Base-by-base conservation (phyloP, 92 coral and sea anemone species). In the Palythoa caribaeorum region DNA sequence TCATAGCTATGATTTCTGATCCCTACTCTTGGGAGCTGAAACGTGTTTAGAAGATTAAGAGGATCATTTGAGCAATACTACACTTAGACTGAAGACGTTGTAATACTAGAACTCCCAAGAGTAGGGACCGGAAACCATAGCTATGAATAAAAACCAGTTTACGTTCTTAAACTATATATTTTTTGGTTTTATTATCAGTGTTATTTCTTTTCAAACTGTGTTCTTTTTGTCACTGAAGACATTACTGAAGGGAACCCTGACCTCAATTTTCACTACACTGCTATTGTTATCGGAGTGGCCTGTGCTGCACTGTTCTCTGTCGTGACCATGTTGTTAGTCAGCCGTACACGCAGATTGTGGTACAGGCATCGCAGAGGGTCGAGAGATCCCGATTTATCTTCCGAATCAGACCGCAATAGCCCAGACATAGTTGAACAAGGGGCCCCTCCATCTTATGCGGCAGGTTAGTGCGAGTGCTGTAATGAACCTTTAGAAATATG, bases 231-330 rank as follows among this genome's bases (percentile, higher is more conserved):
- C 20, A 63, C 8, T 15, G 17, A 84, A 85, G 73, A 87, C 52
- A 83, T 15, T 3, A 50, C 8, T 38, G 77, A 81, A 50, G 89
- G 51, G 9, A 52, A 57, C 3, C 52, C 90, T 7, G 96, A 95
- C 59, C 90, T 93, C 1, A 90, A 93, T 77, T 92, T 81, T 20
- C 98, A 95, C 80, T 95, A 95, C 92, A 95, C 98, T 54, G 99
- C 97, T 2, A 94, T 95, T 54, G 99, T 97, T 2, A 95, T 97
- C 65, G 99, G 99, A 13, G 96, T 96, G 71, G 99, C 99, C 14
- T 97, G 98, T 88, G 98, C 98, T 0, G 96, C 96, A 1, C 91
- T 97, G 44, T 94, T 97, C 71, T 90, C 94, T 3, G 94, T 93
- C 19, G 77, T 97, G 37, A 90, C 94, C 16, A 92, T 97, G 90